Conservation (phyloP, 2,797 vertebrate species). For the Sebastolobus alascanus region DNA sequence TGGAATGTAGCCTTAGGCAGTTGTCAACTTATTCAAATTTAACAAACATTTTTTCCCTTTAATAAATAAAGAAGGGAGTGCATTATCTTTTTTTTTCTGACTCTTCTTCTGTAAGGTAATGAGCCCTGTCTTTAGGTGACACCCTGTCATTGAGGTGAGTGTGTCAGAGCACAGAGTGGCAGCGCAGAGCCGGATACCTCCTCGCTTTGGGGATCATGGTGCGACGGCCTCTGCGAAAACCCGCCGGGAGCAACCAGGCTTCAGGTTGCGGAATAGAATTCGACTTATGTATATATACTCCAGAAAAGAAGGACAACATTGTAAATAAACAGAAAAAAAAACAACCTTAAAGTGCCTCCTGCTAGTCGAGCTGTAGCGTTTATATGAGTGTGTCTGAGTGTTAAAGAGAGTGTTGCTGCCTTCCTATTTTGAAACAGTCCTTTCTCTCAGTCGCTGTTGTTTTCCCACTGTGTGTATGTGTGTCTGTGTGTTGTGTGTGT, state of each 20-base stretch:
- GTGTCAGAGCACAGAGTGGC: slow-evolving; percentile 22
- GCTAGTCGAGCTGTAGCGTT: slow-evolving; percentile 44
- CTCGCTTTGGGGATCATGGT: slow-evolving; percentile 27
- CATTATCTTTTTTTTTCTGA: background rate
- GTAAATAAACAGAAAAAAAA: slow-evolving; percentile 48
- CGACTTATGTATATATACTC: slow-evolving; percentile 40
- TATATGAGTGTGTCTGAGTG: slow-evolving; percentile 11
- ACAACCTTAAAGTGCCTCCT: slow-evolving; percentile 68
- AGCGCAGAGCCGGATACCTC: slow-evolving; percentile 23
- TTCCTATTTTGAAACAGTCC: slow-evolving; percentile 64
- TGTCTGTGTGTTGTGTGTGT: background rate
- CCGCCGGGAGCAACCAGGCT: slow-evolving; percentile 10
- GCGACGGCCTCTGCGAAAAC: slow-evolving; percentile 24
- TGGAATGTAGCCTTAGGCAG: slow-evolving; percentile 39
- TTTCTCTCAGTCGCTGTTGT: slow-evolving; percentile 47
- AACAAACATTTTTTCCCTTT: slow-evolving; percentile 7
- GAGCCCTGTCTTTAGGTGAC: slow-evolving; percentile 7
- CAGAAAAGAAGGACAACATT: slow-evolving; percentile 44
- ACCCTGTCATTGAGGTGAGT: slow-evolving; percentile 34
- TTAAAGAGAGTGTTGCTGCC: slow-evolving; percentile 46
- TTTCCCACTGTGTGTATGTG: slow-evolving; percentile 11
- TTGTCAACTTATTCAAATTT: slow-evolving; percentile 25
- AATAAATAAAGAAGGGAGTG: slow-evolving; percentile 15
- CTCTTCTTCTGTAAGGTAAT: background rate
- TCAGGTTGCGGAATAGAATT: slow-evolving; percentile 40